Evolutionary conservation across 2,888 invertebrate genomes (phyloP), one percentile per base, ranked within the genome.

Genomic region (Hypena proboscidalis): DNA sequence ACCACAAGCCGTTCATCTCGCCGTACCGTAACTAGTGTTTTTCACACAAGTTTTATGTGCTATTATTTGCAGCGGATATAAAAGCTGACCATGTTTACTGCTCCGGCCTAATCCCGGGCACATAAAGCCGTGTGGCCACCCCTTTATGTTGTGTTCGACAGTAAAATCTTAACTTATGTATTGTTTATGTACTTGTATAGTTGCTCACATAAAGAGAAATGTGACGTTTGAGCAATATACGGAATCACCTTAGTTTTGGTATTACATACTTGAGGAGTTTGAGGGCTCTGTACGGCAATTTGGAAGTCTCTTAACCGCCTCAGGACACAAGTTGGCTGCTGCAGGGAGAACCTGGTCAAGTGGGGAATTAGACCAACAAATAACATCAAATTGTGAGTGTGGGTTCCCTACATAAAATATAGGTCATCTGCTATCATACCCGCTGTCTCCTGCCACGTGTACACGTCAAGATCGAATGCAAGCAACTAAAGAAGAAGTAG

Each of bases 11-110:
- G 70, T 74, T 76, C 80, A 77, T 73, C 70, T 72, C 74, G 61
- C 58, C 55, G 50, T 70, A 61, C 73, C 70, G 83, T 89, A 85
- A 86, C 87, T 89, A 86, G 88, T 86, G 85, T 89, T 90, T 90
- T 90, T 90, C 90, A 83, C 88, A 80, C 83, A 85, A 87, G 83
- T 91, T 91, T 91, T 91, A 91, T 90, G 88, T 74, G 84, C 89
- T 87, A 91, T 91, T 90, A 91, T 91, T 91, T 87, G 88, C 84
- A 84, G 83, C 79, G 82, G 82, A 77, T 83, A 89, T 91, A 90
- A 91, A 90, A 85, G 83, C 84, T 54, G 77, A 62, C 69, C 72
- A 70, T 76, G 81, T 87, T 88, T 89, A 89, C 74, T 62, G 74
- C 68, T 63, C 50, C 66, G 65, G 77, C 70, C 67, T 81, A 72